Conservation (phyloP, 2,797 vertebrate species). For the Sebastes steindachneri region DNA sequence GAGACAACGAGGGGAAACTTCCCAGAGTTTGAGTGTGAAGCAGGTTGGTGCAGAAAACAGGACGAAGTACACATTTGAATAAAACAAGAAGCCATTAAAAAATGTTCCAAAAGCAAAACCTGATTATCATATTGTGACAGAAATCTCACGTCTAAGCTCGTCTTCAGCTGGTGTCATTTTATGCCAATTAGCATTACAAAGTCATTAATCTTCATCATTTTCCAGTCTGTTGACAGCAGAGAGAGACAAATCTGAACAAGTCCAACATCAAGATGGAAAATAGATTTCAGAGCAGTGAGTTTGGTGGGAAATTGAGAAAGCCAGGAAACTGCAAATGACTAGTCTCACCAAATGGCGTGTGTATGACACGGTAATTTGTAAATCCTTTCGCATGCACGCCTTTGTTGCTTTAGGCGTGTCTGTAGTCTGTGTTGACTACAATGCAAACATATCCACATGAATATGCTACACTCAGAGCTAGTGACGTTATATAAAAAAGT, state of each 20-base stretch:
- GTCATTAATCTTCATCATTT: slow-evolving; percentile 11
- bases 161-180: neutral
- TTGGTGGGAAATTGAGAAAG: neutral
- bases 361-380: too few species aligned
- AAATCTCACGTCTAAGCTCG: neutral
- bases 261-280: neutral
- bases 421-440: too few species aligned
- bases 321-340: neutral
- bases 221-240: slow-evolving; percentile 4
- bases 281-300: neutral
- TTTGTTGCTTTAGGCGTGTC: too few species aligned
- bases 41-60: neutral
- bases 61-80: neutral
- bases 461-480: too few species aligned
- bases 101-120: neutral
- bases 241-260: neutral
- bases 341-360: too few species aligned
- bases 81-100: slow-evolving; percentile 1
- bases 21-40: neutral
- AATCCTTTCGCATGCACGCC: too few species aligned
- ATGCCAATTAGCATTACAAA: slow-evolving; percentile 22
- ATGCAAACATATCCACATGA: too few species aligned
- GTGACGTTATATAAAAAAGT: too few species aligned
- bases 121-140: slow-evolving; percentile 10
- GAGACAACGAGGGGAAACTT: neutral